These are phyloP conservation scores for Pangasius djambal DNA, from an alignment of 2,797 vertebrate genomes.

Conservation along the genomic window DNA sequence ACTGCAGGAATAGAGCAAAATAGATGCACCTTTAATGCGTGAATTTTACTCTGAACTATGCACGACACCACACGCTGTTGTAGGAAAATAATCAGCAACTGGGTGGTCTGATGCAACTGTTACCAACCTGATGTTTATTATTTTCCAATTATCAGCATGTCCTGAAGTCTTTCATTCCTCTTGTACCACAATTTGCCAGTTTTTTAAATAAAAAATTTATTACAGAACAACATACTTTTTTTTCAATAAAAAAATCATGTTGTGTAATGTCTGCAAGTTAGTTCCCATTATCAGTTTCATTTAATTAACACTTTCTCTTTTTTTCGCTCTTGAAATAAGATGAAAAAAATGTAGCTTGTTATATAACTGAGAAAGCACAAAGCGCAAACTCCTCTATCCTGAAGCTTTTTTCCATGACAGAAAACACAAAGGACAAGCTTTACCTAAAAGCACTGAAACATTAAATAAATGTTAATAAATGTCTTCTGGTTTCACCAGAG, in stretches of 20 bases:
- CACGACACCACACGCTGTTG: neutral
- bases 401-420: neutral
- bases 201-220: neutral
- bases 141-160: neutral
- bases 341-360: neutral
- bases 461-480: neutral
- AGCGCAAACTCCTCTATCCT: neutral
- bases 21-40: neutral
- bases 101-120: neutral
- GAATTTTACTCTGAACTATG: neutral
- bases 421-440: neutral
- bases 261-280: neutral
- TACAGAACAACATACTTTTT: neutral
- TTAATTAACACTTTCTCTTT: neutral
- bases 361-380: neutral
- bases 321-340: neutral
- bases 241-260: neutral
- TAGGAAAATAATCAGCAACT: neutral
- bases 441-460: neutral
- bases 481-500: neutral
- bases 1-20: neutral
- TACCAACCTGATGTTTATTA: neutral
- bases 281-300: neutral
- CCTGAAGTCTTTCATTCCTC: neutral
- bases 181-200: neutral